Base-by-base conservation (phyloP, 2,888 invertebrate species). In the Deilephila porcellus region DNA sequence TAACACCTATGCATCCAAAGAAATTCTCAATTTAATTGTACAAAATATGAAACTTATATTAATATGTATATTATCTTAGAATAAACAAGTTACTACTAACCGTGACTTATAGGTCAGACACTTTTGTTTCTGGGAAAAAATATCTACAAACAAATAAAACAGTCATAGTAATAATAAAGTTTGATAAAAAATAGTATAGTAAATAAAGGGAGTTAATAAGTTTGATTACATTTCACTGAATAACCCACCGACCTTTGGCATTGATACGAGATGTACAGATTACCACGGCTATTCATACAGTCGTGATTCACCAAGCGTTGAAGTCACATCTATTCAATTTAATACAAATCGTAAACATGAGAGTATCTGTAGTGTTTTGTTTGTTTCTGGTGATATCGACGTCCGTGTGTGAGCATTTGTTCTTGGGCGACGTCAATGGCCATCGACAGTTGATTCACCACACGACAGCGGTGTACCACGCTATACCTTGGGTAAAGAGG, bases 401-500 rank as follows among this genome's bases (percentile, higher is more conserved):
- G n/a, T 62, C 78, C 1, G 72, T 76, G 3, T 82, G 88, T 73
- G 81, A 88, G 34, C 81, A 89, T 80, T 81, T 90, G 32, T 82
- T 86, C 73, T 34, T 86, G 19, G 90, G 90, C 0, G 83, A 88
- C 76, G 76, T 82, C 4, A 83, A 78, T 60, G 37, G 59, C 25
- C 81, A 82, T 53, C 84, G 77, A 32, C 74, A 78, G 6, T 73
- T 89, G 73, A 77, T 91, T 25, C 79, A 86, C 77, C 86, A 88
- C 17, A 82, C 81, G 3, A 75, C 76, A 25, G 81, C 81, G 0
- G 75, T 85, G 14, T 88, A 84, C 71, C 32, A 78, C 3, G 82
- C 82, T 0, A 84, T 88, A 29, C 90, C 89, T 1, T 85, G 85
- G 19, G 74, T 79, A 3, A 89, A 83, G 73, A 82, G 89, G 67